Evolutionary conservation across 2,113 vertebrate species (phyloP), one percentile per base, ranked within the genome.

Genomic region (Chaetorhynchus papuensis): DNA sequence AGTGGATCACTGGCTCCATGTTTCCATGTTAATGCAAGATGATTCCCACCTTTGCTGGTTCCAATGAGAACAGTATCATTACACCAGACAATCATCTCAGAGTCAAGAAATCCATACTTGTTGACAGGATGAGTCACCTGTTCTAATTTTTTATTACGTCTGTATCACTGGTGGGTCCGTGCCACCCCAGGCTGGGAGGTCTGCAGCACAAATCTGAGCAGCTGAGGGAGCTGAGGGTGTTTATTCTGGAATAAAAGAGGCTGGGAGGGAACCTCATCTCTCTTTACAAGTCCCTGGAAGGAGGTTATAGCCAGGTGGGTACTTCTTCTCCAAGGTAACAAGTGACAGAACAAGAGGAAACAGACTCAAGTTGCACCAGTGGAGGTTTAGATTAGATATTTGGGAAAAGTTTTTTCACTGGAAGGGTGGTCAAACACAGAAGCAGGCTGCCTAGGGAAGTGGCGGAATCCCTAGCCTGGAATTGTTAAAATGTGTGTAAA

Each of bases 1-100:
- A 1, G 5, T 7, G 13, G 9, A 54, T 42, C 8, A 12, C 37
- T 33, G 5, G 8, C 15, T 77, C 21, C 4, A 4, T 19, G 4
- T 37, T 70, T 83, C 28, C 42, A 5, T 26, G 6, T 37, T n/a
- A 15, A 53, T 17, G 13, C 5, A 59, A 59, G 10, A 35, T 6
- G 16, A 10, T 66, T 53, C 12, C 4, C 4, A 41, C 4, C 31
- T 68, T 33, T 76, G 0, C 4, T 59, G 6, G 6, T 54, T 37
- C 13, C n/a, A 31, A 3, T 39, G 23, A 63, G 24, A 70, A 52
- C 37, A 37, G 18, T 7, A 39, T 22, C 33, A 53, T 33, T 54
- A 19, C 0, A 30, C 7, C 16, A 71, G 11, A 8, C 17, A 75
- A 47, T 17, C 2, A 7, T 6, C 20, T 71, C 35, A 27, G 37